These are phyloP conservation scores for Drosophila phalerata DNA, from an alignment of 2,888 invertebrate genomes.

Conservation along the genomic window DNA sequence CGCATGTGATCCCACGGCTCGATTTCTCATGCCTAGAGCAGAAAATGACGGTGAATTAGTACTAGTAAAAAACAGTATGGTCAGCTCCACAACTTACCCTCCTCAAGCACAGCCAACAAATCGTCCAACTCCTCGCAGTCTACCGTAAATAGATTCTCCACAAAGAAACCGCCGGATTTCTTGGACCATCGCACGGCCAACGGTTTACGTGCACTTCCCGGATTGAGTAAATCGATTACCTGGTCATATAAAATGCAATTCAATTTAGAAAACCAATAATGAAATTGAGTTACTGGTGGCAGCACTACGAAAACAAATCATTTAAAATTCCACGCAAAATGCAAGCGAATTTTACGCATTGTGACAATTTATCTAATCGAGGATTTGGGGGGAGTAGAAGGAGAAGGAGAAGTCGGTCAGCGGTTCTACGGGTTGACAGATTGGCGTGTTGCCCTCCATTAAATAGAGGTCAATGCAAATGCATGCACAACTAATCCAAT, in stretches of 20 bases:
- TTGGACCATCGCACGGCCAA: slow-evolving; percentile 97
- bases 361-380: slow-evolving; percentile 41
- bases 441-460: slow-evolving; percentile 44
- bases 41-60: background rate
- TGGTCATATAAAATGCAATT: slow-evolving; percentile 84
- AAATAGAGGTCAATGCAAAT: slow-evolving; percentile 67
- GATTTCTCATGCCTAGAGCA: slow-evolving; percentile 92
- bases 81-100: slow-evolving; percentile 88
- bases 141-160: slow-evolving; percentile 97
- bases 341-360: slow-evolving; percentile 54
- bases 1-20: slow-evolving; percentile 95
- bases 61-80: background rate
- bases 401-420: background rate
- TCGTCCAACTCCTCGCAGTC: slow-evolving; percentile 97
- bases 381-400: background rate
- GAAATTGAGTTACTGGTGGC: slow-evolving; percentile 33
- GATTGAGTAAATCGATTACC: slow-evolving; percentile 97
- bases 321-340: slow-evolving; percentile 77
- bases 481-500: slow-evolving; percentile 33
- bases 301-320: slow-evolving; percentile 66
- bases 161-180: slow-evolving; percentile 96
- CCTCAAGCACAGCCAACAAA: slow-evolving; percentile 96
- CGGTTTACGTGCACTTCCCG: slow-evolving; percentile 91
- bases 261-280: slow-evolving; percentile 62
- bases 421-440: slow-evolving; percentile 3